These are phyloP conservation scores for Lithosia quadra DNA, from an alignment of 2,888 invertebrate genomes.

Conservation along the genomic window DNA sequence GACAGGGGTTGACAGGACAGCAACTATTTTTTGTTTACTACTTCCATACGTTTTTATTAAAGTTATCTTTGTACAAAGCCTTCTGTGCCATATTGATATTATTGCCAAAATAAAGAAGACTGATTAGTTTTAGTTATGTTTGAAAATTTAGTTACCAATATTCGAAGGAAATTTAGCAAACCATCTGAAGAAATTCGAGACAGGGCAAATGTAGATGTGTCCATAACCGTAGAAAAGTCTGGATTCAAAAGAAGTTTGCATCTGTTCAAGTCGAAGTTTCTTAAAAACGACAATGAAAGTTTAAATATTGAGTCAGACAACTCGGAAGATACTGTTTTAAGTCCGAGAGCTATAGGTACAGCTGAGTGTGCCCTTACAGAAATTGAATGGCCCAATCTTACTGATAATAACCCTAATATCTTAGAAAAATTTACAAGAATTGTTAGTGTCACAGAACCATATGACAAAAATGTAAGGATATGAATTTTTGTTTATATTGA, in stretches of 20 bases:
- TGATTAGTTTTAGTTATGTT: slow-evolving; percentile 83
- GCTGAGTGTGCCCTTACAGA: slow-evolving; percentile 79
- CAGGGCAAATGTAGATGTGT: slow-evolving; percentile 51
- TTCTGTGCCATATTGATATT: slow-evolving; percentile 77
- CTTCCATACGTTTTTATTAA: slow-evolving; percentile 44
- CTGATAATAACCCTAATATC: slow-evolving; percentile 80
- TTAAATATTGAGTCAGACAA: slow-evolving; percentile 55
- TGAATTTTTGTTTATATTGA: not conserved
- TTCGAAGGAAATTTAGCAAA: slow-evolving; percentile 79
- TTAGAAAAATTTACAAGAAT: slow-evolving; percentile 83
- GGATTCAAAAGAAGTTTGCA: slow-evolving; percentile 71
- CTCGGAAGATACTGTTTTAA: slow-evolving; percentile 79
- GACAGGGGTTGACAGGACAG: slow-evolving; percentile 61
- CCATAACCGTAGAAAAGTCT: slow-evolving; percentile 69
- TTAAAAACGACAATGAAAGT: slow-evolving; percentile 62
- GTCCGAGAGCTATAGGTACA: slow-evolving; percentile 85
- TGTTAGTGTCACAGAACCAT: slow-evolving; percentile 66
- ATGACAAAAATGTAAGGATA: slow-evolving; percentile 66
- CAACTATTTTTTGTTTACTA: slow-evolving; percentile 63
- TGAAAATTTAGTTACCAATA: slow-evolving; percentile 76
- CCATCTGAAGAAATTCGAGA: slow-evolving; percentile 65
- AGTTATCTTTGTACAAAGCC: slow-evolving; percentile 58
- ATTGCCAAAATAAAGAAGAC: slow-evolving; percentile 77
- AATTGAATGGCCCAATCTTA: slow-evolving; percentile 86
- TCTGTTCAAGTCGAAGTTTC: slow-evolving; percentile 72